phyloP scores from a whole-genome alignment of 1,140 invertebrate genomes.

The Cecropterus lyciades region DNA sequence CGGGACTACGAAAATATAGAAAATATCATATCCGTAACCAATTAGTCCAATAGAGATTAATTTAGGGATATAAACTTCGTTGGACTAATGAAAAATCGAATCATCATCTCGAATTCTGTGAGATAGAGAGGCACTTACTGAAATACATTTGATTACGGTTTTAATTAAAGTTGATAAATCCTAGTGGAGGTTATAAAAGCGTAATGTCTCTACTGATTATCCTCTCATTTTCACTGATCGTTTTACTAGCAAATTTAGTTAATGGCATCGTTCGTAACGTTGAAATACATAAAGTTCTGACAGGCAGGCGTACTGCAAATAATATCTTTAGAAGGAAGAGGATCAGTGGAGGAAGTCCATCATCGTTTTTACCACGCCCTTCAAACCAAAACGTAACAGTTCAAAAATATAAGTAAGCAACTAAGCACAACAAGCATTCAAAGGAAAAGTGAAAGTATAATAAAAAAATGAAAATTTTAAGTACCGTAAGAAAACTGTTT shows the following conservation, averaged over 20 bases:
- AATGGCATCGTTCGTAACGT: background rate
- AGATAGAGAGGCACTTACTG: background rate
- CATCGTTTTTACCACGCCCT: no score
- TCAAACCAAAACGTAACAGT: no score
- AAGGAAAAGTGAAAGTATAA: no score
- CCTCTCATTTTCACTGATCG: background rate
- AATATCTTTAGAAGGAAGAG: no score
- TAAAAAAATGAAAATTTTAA: no score
- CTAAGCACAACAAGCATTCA: no score
- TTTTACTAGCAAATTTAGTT: background rate
- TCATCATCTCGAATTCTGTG: background rate
- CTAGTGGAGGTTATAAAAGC: background rate
- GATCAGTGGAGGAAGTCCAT: no score
- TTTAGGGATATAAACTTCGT: background rate
- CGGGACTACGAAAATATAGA: background rate
- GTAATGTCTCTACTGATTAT: background rate
- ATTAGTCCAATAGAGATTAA: background rate
- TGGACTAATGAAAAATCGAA: background rate
- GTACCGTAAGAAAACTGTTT: no score
- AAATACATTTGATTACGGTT: background rate
- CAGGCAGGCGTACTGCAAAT: no score
- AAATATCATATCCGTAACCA: background rate
- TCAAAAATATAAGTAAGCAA: no score
- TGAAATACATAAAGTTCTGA: background rate
- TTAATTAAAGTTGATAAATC: background rate